phyloP scores from a whole-genome alignment of 2,797 vertebrate genomes.

The Scleropages formosus region DNA sequence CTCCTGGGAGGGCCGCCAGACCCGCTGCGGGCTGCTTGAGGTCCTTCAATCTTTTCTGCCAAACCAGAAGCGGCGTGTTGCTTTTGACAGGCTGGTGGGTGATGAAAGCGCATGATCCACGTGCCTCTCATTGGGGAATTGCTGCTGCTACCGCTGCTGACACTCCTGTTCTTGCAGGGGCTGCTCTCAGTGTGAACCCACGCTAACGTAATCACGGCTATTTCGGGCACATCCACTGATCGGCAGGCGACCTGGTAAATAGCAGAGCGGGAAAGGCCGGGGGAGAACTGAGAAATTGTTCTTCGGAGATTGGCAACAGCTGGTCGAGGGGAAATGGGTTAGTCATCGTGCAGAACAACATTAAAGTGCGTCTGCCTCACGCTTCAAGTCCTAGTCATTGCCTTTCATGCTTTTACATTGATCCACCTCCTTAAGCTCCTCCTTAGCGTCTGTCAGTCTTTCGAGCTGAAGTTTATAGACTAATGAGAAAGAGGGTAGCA shows the following conservation, averaged over 20 bases:
- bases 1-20: neutral
- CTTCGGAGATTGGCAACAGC: constrained; percentile 30
- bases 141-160: neutral
- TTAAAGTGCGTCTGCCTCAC: constrained; percentile 10
- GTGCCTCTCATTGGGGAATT: neutral
- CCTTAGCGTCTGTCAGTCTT: neutral
- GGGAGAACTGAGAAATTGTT: constrained; percentile 64
- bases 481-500: neutral
- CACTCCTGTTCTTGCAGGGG: neutral
- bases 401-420: constrained; percentile 19
- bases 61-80: no score
- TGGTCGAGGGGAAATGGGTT: neutral
- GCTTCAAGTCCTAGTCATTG: constrained; percentile 21
- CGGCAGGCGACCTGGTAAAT: constrained; percentile 71
- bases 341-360: constrained; percentile 10
- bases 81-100: no score
- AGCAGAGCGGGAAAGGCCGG: constrained; percentile 71
- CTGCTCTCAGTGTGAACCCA: constrained; percentile 4
- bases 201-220: neutral
- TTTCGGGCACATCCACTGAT: constrained; percentile 54
- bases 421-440: constrained; percentile 8
- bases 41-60: no score
- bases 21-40: neutral
- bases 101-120: neutral
- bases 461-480: neutral